Evolutionary conservation across 2,888 invertebrate genomes (phyloP), one percentile per base, ranked within the genome.

Genomic region (Leucophora obtusa): DNA sequence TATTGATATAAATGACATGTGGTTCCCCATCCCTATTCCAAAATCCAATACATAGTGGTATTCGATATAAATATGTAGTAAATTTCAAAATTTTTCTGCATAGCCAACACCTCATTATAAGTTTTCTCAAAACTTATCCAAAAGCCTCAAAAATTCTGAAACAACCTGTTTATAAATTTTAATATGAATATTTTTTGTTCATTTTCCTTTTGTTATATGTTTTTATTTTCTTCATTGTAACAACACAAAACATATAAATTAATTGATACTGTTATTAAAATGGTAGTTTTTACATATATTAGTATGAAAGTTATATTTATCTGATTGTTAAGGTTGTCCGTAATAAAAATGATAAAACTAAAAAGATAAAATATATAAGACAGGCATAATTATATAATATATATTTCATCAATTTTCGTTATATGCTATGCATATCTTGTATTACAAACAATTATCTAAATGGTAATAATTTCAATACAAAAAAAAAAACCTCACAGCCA

Each of bases 221-320:
- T 50, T 50, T 21, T 21, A 15, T 68, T 68, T 68, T 56, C 53
- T 68, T 54, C 51, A 54, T 59, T 62, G 43, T 66, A 33, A 62
- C 33, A 33, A 33, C 15, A 68, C 53, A 54, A 62, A 62, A 17
- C 56, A 56, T 62, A 50, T 35, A 70, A 70, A 63, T 69, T 76
- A 76, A 76, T 76, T 76, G 75, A 54, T 69, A 43, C 28, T 50
- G 35, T 28, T 54, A 18, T 21, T 17, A 6, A 6, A 6, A 38
- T 60, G 14, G 2, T 38, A 11, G 38, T 59, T 59, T 59, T 66
- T 28, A 6, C n/a, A 51, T 59, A 28, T 38, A 43, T 74, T 38
- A 3, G 24, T 59, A 24, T 43, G 24, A 15, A 54, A 59, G 14
- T 65, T 65, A 14, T 51, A 65, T 74, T 68, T 54, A 54, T 74